phyloP scores from a whole-genome alignment of 1,140 invertebrate species.

The Formica exsecta region DNA sequence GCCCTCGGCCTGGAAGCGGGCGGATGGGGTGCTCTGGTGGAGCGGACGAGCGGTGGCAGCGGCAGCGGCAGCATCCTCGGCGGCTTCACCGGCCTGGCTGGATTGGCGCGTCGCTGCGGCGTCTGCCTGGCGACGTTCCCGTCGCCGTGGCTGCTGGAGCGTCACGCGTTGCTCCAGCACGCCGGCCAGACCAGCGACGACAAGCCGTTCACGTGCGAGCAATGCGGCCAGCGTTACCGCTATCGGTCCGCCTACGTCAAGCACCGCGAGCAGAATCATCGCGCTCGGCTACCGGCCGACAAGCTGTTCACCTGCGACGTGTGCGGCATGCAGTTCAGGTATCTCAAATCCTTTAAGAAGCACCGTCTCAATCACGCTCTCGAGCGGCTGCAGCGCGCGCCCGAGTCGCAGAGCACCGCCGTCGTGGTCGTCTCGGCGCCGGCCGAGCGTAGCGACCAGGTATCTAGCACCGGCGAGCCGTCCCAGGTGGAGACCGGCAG shows the following conservation, averaged over 20 bases:
- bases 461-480: constrained; percentile 91
- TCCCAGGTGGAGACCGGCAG: constrained; percentile 86
- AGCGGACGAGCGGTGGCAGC: constrained; percentile 79
- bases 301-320: constrained; percentile 96
- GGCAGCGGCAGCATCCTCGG: constrained; percentile 85
- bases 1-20: constrained; percentile 86
- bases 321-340: constrained; percentile 95
- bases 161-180: constrained; percentile 93
- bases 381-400: constrained; percentile 89
- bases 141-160: constrained; percentile 92
- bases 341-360: constrained; percentile 96
- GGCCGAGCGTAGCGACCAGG: constrained; percentile 88
- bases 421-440: constrained; percentile 72
- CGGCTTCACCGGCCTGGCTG: constrained; percentile 83
- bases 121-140: constrained; percentile 94
- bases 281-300: constrained; percentile 93
- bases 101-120: constrained; percentile 89
- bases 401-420: constrained; percentile 83
- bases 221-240: constrained; percentile 95
- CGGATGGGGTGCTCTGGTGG: constrained; percentile 87
- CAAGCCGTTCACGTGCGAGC: constrained; percentile 96
- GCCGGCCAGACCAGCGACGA: constrained; percentile 90
- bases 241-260: constrained; percentile 95
- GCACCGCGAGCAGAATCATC: constrained; percentile 95
- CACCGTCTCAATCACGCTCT: constrained; percentile 94